A percentile compares a stretch with the other conserved stretches of the same genome.
These are phyloP conservation scores for Babyrousa celebensis DNA, from an alignment of 2,797 vertebrate genomes.

Conservation along the genomic window DNA sequence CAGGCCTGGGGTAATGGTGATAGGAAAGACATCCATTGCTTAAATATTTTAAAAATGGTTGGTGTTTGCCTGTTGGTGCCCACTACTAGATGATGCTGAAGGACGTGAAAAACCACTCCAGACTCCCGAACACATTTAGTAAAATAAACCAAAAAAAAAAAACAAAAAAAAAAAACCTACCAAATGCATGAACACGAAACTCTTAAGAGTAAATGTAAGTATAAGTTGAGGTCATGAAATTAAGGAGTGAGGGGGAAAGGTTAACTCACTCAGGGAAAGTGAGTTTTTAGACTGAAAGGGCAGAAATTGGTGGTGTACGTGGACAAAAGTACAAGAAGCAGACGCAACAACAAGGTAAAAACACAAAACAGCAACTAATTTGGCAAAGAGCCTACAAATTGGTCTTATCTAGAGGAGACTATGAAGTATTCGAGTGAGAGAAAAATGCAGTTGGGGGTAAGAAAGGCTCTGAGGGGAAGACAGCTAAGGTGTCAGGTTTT, in stretches of 20 bases:
- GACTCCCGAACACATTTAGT: background rate
- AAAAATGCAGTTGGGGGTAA: constrained; percentile 32
- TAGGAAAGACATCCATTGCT: constrained; percentile 23
- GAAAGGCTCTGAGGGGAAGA: background rate
- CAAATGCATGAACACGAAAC: constrained; percentile 36
- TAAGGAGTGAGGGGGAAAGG: background rate
- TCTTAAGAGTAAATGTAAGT: constrained; percentile 32
- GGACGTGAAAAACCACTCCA: constrained; percentile 4
- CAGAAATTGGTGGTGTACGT: constrained; percentile 27
- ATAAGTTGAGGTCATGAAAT: constrained; percentile 59
- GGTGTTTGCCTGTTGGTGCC: background rate
- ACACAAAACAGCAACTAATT: constrained; percentile 56
- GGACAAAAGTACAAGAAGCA: constrained; percentile 53
- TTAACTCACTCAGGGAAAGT: constrained; percentile 54
- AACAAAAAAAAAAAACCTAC: background rate
- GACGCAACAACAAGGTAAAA: constrained; percentile 60
- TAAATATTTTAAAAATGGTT: constrained; percentile 39
- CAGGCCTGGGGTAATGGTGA: background rate
- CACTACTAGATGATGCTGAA: constrained; percentile 33
- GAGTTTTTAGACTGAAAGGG: constrained; percentile 37
- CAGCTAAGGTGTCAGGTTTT: background rate
- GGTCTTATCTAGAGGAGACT: constrained; percentile 23
- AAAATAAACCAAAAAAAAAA: constrained; percentile 12
- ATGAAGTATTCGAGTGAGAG: constrained; percentile 39
- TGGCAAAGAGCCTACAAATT: constrained; percentile 43